phyloP scores from a whole-genome alignment of 2,888 invertebrate species.

The Notodonta dromedarius region DNA sequence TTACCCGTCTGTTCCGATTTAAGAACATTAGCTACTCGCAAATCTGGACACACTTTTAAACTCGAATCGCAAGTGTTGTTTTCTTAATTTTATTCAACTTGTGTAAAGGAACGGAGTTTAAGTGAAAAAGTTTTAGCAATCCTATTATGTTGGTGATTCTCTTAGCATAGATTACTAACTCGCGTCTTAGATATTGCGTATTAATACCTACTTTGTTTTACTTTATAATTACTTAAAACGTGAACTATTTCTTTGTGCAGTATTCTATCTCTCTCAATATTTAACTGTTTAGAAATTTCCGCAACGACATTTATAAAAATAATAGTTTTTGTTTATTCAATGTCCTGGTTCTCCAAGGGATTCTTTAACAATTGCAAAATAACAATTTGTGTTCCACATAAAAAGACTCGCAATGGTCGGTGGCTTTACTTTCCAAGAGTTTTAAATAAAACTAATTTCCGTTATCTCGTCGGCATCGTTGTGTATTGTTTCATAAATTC shows the following conservation, averaged over 20 bases:
- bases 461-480: background rate
- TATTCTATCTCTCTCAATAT: background rate
- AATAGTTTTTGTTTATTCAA: background rate
- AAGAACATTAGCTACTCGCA: slow-evolving; percentile 70
- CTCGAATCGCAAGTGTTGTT: slow-evolving; percentile 40
- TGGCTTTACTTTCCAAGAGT: background rate
- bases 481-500: slow-evolving; percentile 3
- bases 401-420: background rate
- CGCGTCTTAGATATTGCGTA: background rate
- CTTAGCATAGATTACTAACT: slow-evolving; percentile 18
- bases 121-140: slow-evolving; percentile 29
- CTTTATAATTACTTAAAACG: background rate
- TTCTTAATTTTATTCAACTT: slow-evolving; percentile 31
- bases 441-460: background rate
- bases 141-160: slow-evolving; percentile 14
- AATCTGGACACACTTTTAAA: slow-evolving; percentile 56
- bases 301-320: background rate
- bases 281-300: background rate
- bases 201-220: background rate
- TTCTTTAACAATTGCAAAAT: background rate
- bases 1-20: slow-evolving; percentile 76
- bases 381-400: background rate
- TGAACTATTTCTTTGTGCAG: background rate
- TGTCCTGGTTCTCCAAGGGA: background rate
- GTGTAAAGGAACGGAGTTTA: slow-evolving; percentile 19